Percentiles rank a stretch among this genome's conserved stretches.
phyloP scores from a whole-genome alignment of 1,140 invertebrate genomes.

The Wasmannia auropunctata region DNA sequence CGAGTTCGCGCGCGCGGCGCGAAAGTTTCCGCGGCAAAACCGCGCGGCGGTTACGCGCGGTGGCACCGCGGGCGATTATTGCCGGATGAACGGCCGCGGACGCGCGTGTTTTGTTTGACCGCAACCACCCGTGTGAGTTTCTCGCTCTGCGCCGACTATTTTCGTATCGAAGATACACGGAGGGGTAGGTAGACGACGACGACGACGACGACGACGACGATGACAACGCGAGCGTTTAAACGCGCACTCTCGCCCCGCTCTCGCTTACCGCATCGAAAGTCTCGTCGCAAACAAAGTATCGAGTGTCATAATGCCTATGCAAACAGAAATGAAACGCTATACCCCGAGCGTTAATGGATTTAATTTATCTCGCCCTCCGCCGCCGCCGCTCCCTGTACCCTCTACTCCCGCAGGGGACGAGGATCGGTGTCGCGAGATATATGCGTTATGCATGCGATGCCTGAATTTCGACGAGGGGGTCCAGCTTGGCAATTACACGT shows the following conservation, averaged over 20 bases:
- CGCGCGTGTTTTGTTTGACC: slow-evolving; percentile 36
- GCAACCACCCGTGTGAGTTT: slow-evolving; percentile 7
- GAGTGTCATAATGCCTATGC: slow-evolving; percentile 81
- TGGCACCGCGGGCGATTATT: slow-evolving; percentile 26
- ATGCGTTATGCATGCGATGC: background rate
- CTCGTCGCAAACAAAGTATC: slow-evolving; percentile 73
- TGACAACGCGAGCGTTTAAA: slow-evolving; percentile 32
- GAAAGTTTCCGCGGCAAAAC: slow-evolving; percentile 13
- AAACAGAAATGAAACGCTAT: slow-evolving; percentile 82
- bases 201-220: no score
- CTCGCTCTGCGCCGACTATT: slow-evolving; percentile 15
- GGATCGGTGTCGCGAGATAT: background rate
- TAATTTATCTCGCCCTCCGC: slow-evolving; percentile 67
- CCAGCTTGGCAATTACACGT: background rate
- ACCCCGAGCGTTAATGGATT: slow-evolving; percentile 81
- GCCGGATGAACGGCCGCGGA: background rate
- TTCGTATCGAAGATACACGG: slow-evolving; percentile 35
- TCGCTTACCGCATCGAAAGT: slow-evolving; percentile 66
- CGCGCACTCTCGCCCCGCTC: slow-evolving; percentile 13
- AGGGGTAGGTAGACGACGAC: background rate
- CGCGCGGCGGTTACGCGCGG: background rate
- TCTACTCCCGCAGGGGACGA: background rate
- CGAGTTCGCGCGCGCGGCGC: background rate
- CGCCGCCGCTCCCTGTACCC: background rate
- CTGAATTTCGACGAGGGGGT: background rate